Base-by-base conservation (phyloP, 2,888 invertebrate genomes). In the Ormyrus pomaceus region DNA sequence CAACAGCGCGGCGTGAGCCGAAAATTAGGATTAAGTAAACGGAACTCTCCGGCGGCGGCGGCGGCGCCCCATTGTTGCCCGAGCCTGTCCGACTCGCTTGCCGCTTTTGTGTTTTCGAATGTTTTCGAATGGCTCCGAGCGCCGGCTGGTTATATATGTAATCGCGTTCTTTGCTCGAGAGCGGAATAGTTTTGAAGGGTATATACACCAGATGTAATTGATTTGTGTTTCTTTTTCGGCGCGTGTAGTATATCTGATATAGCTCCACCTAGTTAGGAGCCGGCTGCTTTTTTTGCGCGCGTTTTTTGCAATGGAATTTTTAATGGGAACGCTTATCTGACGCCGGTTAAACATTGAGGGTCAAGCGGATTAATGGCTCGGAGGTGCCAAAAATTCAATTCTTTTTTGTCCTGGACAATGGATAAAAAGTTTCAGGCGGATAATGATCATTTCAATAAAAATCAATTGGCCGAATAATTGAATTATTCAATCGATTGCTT, bases 11-110 rank as follows among this genome's bases (percentile, higher is more conserved):
- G 72, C 65, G 70, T 65, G 71, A 68, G 66, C 78, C 62, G 68
- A 73, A 78, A 78, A 78, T 78, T 73, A 50, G 61, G 78, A 78
- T 78, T 78, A 73, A 62, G 78, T 78, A 78, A 78, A 78, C 78
- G 78, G 78, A 78, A 73, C 78, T 73, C 34, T 34, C 66, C 34
- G n/a, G 51, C 34, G 2, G 13, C 45, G 61, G 8, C 19, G 64
- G n/a, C 46, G 56, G 46, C 19, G 51, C 8, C n/a, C 50, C 48
- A 77, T 77, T 70, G 77, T 70, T 70, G 56, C 50, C n/a, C 1
- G 46, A 9, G 10, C 48, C 56, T 34, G 34, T 10, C 45, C 34
- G 45, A 7, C 50, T 53, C 46, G 62, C 48, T 11, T 55, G 56
- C 34, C 45, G 51, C 11, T 50, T 48, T 65, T 45, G 50, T 0